Evolutionary conservation across 64 coral and sea anemone species (phyloP), one percentile per base, ranked within the genome.

Genomic region (Stylophora pistillata): DNA sequence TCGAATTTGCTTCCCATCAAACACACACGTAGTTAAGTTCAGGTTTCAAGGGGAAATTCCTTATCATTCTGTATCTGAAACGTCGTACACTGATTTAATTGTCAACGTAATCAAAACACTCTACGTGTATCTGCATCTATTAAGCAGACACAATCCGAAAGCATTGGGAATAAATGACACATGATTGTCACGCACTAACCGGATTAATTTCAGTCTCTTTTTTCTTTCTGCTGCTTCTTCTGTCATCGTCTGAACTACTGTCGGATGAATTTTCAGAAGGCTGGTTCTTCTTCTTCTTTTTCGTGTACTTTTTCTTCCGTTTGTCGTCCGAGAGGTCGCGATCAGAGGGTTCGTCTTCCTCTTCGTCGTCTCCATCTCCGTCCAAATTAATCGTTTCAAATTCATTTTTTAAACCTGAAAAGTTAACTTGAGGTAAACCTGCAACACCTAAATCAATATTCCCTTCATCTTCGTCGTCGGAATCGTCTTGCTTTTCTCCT

Each of bases 301-400:
- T 89, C 86, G 88, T 87, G 66, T 89, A 95, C 27, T 79, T 89
- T 85, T 90, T 99, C 54, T 87, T 89, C 32, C 88, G 86, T 70
- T 79, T 80, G 25, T 90, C 94, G 56, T 98, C 93, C 30, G 84
- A 85, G 17, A 76, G 85, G 59, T 89, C 82, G 77, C 88, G 86
- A 57, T 81, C 79, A 9, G 78, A 87, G 10, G 78, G 66, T 20
- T 96, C 90, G 26, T 93, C 93, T 47, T 99, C 97, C 56, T 98
- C 95, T 76, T 95, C 97, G 1, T 95, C 97, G n/a, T 95, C 93
- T 26, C 86, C 97, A 73, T 85, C 86, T 34, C 74, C 94, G 66
- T 99, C 97, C 13, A 95, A 87, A 60, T 95, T 93, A 72, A 98
- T 94, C 30, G 89, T 95, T 33, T 98, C 93, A 88, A 98, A 98